phyloP scores from a whole-genome alignment of 2,797 vertebrate genomes.

The Phrynocephalus guinanensis region DNA sequence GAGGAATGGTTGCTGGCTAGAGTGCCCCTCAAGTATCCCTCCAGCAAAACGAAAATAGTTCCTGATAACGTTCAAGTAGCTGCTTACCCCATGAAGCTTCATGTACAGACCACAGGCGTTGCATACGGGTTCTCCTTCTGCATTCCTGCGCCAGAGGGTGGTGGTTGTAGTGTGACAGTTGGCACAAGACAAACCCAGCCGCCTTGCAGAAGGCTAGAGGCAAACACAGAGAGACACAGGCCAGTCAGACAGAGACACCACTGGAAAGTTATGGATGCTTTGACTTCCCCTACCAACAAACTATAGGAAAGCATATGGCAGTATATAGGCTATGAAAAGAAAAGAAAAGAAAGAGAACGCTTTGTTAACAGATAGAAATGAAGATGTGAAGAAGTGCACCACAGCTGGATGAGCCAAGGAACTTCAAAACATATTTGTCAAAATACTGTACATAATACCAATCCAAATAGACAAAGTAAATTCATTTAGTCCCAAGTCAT shows the following conservation, averaged over 20 bases:
- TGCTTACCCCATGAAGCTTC: constrained; percentile 93
- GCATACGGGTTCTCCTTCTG: constrained; percentile 97
- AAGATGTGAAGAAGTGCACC: background rate
- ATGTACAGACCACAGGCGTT: constrained; percentile 99
- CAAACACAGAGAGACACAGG: constrained; percentile 43
- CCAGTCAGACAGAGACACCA: background rate
- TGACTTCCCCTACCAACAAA: background rate
- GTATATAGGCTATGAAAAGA: background rate
- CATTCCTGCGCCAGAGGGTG: constrained; percentile 97
- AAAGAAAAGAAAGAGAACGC: background rate
- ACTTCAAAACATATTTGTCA: background rate
- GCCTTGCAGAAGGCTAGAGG: constrained; percentile 91
- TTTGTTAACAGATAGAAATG: background rate
- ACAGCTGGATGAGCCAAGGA: background rate
- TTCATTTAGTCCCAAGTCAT: background rate
- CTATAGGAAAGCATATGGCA: background rate
- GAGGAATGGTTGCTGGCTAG: background rate
- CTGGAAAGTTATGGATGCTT: background rate
- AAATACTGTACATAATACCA: background rate
- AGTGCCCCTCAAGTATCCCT: background rate
- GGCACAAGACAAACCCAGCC: constrained; percentile 95
- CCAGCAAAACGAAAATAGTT: background rate
- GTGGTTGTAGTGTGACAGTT: constrained; percentile 98
- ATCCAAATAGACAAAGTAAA: background rate
- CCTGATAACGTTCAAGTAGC: fast-evolving